These are phyloP conservation scores for Eumacrocentrus americanus DNA, from an alignment of 2,888 invertebrate genomes.

Conservation along the genomic window DNA sequence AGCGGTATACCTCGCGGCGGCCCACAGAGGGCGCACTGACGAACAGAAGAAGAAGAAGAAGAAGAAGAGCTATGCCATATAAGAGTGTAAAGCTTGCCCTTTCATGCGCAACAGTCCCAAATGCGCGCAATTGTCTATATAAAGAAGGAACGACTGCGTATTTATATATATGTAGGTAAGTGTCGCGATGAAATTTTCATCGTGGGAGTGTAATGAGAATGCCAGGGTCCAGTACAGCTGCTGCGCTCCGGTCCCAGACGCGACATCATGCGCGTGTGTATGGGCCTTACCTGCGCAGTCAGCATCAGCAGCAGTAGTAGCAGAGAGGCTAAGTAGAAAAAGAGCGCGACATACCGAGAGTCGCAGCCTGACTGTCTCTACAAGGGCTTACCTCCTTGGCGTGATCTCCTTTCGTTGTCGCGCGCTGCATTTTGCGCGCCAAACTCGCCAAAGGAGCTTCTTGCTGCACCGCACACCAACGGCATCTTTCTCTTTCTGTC, in stretches of 20 bases:
- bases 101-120: no score
- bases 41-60: constrained; percentile 62
- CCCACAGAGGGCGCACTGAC: constrained; percentile 54
- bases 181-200: constrained; percentile 4
- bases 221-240: not conserved
- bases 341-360: constrained; percentile 34
- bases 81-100: constrained; percentile 47
- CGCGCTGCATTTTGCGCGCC: constrained; percentile 28
- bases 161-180: not conserved
- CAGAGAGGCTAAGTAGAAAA: constrained; percentile 34
- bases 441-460: constrained; percentile 23
- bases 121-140: not conserved
- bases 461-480: constrained; percentile 7
- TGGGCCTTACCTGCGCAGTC: constrained; percentile 18
- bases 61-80: constrained; percentile 22
- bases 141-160: not conserved
- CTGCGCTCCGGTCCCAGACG: constrained; percentile 18
- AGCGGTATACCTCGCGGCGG: constrained; percentile 56
- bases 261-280: constrained; percentile 23
- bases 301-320: constrained; percentile 3
- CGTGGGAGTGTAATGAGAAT: constrained; percentile 17
- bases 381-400: constrained; percentile 44
- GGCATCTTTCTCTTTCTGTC: constrained; percentile 10
- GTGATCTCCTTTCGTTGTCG: constrained; percentile 46
- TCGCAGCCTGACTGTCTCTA: constrained; percentile 38